Evolutionary conservation across 2,113 vertebrate genomes (phyloP), one percentile per base, ranked within the genome.

Genomic region (Mola mola): DNA sequence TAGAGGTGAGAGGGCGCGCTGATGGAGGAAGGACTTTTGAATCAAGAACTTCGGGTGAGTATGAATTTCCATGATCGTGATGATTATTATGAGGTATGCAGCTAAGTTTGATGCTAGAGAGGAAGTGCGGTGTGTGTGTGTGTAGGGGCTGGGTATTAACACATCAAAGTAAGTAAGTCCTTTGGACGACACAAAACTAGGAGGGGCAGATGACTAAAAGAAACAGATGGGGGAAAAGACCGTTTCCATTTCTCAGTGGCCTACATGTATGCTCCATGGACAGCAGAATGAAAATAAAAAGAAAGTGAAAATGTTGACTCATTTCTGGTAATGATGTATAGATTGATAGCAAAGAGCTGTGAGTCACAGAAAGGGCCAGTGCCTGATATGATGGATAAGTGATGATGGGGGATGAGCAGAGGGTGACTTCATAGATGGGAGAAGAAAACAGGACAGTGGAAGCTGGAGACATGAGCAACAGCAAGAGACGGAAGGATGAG

Each of bases 1-100:
- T 71, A 63, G 89, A 88, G 67, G 87, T 88, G 81, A 91, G 92
- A 85, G 92, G 92, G 67, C 83, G 62, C 76, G 92, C 92, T 4
- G 92, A 93, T 62, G 92, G 92, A 78, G 88, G 82, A 63, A 77
- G 89, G 52, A 91, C 85, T 12, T 40, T 81, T 42, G 89, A 91
- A 37, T 80, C 88, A 16, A 87, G 90, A 86, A 85, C 83, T 29
- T 61, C 86, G 79, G 85, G 92, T 93, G 79, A 91, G 90, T 77
- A 51, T 63, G 8, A 12, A 60, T 66, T 33, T 22, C 19, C 1
- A 36, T 51, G 26, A 29, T 56, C 31, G 50, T 24, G 2, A 4
- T 21, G 22, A 16, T 13, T 9, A 21, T 42, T 2, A 26, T 19
- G 38, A 56, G n/a, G 8, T 1, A 33, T 24, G 8, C 15, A 20